Base-by-base conservation (phyloP, 2,888 invertebrate genomes). In the Myopa testacea region DNA sequence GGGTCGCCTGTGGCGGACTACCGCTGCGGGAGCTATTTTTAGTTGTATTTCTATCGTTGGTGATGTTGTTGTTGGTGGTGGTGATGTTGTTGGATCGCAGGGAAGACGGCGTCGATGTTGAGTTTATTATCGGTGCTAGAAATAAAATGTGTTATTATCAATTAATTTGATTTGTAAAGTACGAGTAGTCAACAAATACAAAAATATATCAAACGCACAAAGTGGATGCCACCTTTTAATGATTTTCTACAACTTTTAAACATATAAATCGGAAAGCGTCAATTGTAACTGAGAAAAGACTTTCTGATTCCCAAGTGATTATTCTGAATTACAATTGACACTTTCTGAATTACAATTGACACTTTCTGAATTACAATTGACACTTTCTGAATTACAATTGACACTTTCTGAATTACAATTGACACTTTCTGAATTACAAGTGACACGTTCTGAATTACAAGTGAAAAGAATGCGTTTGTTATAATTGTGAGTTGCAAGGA, bases 11-110 rank as follows among this genome's bases (percentile, higher is more conserved):
- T 69, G 78, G 80, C 72, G 78, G 80, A 80, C 83, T 83, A 75
- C 80, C 81, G 75, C 82, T 81, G 68, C 78, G 82, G 80, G 78
- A 83, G 81, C 79, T 85, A 78, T 79, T 81, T 69, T 80, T 55
- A 45, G 76, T 71, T 38, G 80, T 75, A 37, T 79, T 71, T 55
- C 58, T 78, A 16, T 65, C 65, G 26, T 14, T 45, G 37, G 38
- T 52, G 45, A 40, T 70, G n/a, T 34, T 75, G n/a, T 34, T 75
- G 78, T 76, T 37, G 78, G 79, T 72, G 65, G 65, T 79, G 19
- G 19, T 38, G 12, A 5, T 70, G 16, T 16, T 62, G 71, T 58
- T 79, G 45, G 75, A 14, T 6, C 77, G 77, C 65, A 70, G 37
- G 62, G 74, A 71, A 45, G 78, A 52, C 40, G 80, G 60, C 45